Evolutionary conservation across 2,113 vertebrate genomes (phyloP), one percentile per base, ranked within the genome.

Genomic region (Podocnemis expansa): DNA sequence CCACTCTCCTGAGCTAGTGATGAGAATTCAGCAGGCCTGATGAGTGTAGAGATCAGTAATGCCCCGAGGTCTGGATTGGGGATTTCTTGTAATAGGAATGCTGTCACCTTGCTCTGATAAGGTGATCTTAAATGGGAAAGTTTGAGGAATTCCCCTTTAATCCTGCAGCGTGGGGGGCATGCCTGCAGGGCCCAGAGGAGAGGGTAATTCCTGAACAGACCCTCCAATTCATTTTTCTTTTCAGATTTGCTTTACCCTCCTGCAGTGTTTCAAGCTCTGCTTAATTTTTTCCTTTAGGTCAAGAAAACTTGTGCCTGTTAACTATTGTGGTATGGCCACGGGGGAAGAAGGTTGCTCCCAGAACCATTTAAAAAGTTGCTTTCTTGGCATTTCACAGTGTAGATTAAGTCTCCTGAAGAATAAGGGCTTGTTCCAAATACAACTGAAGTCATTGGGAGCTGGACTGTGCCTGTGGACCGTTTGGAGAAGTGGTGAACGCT

Each of bases 401-500:
- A 29, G 56, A 29, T 58, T 27, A 58, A 52, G 25, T 58, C 25
- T 58, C 25, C 0, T 67, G 2, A 31, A 79, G 76, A 82, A 47
- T 34, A 75, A 5, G 25, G 0, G 2, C 49, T 83, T 52, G 86
- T 10, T 34, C 60, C 63, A 34, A 67, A 67, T 67, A 67, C 13
- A 52, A 12, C 60, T 49, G 80, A 52, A 31, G 80, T 27, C 1
- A 2, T 24, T 54, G 41, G 47, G 29, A 43, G 25, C 85, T 86
- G 88, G 60, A 87, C 73, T 0, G 3, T 4, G 5, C 45, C 43
- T 1, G 22, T 2, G 1, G 3, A 27, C 7, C 25, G 22, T 56
- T 25, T 27, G 55, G 55, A 25, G 25, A 58, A 58, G 25, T 52
- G 51, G 51, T 52, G 51, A 52, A 52, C 16, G 51, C 51, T 52